A percentile compares a stretch with the other conserved stretches of the same genome.
Conservation (phyloP, 1,140 invertebrate genomes). For the Drosophila willistoni region DNA sequence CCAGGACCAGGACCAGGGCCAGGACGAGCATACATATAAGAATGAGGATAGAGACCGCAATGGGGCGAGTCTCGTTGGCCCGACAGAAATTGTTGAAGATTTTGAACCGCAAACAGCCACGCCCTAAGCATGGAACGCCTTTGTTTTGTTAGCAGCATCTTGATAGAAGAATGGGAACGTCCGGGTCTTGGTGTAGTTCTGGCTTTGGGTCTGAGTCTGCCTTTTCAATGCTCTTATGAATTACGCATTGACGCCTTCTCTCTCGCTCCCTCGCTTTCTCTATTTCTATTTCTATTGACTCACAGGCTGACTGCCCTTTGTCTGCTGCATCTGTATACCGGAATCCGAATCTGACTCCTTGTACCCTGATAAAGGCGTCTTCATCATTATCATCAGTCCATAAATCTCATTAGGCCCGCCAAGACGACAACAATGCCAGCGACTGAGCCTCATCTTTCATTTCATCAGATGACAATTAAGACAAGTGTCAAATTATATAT, state of each 20-base stretch:
- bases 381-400: slow-evolving; percentile 15
- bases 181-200: slow-evolving; percentile 19
- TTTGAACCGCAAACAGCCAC: slow-evolving; percentile 58
- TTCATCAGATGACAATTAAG: slow-evolving; percentile 62
- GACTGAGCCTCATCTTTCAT: slow-evolving; percentile 49
- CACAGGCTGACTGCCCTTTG: slow-evolving; percentile 14
- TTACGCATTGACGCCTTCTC: slow-evolving; percentile 73
- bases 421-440: slow-evolving; percentile 43
- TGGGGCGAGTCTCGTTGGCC: slow-evolving; percentile 63
- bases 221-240: slow-evolving; percentile 79
- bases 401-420: slow-evolving; percentile 70
- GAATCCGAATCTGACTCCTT: slow-evolving; percentile 55
- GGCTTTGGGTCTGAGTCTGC: slow-evolving; percentile 28
- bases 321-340: slow-evolving; percentile 20
- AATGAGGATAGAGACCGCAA: slow-evolving; percentile 21
- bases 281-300: slow-evolving; percentile 12
- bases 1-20: slow-evolving; percentile 2
- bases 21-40: slow-evolving; percentile 2
- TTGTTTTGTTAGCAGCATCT: slow-evolving; percentile 43
- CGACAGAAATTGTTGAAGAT: slow-evolving; percentile 8
- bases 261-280: slow-evolving; percentile 27
- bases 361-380: slow-evolving; percentile 29
- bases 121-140: slow-evolving; percentile 39
- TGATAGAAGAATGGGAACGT: slow-evolving; percentile 28
- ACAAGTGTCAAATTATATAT: slow-evolving; percentile 74